These are phyloP conservation scores for Sceloporus tristichus DNA, from an alignment of 2,113 vertebrate genomes.

Conservation along the genomic window DNA sequence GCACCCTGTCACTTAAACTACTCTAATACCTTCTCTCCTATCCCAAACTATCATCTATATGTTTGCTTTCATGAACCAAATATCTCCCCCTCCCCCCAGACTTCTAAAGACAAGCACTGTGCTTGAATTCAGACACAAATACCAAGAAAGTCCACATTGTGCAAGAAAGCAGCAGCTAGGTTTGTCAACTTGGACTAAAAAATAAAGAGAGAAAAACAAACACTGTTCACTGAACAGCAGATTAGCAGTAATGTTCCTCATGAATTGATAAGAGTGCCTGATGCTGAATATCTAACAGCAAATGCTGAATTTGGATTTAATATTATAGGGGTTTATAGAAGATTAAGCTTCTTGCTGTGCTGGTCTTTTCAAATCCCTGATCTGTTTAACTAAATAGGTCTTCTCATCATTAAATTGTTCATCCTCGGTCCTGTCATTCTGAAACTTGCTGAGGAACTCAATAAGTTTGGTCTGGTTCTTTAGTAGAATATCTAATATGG, in stretches of 20 bases:
- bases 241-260: conserved; percentile 87
- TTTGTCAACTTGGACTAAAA: conserved; percentile 85
- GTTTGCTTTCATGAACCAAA: conserved; percentile 73
- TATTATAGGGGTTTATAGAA: conserved; percentile 75
- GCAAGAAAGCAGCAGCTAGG: conserved; percentile 93
- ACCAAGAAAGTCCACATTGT: conserved; percentile 85
- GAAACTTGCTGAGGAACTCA: conserved; percentile 98
- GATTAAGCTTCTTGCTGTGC: conserved; percentile 92
- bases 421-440: conserved; percentile 96
- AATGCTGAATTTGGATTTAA: conserved; percentile 84
- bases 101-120: conserved; percentile 77
- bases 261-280: conserved; percentile 81
- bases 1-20: conserved; percentile 80
- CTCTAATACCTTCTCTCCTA: conserved; percentile 74
- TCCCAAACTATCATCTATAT: conserved; percentile 73
- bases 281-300: conserved; percentile 86
- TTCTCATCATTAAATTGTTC: conserved; percentile 99
- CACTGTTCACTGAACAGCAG: conserved; percentile 89
- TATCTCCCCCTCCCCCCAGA: conserved; percentile 63
- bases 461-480: conserved; percentile 98
- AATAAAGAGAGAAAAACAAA: conserved; percentile 79
- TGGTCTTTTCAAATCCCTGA: conserved; percentile 97
- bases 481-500: conserved; percentile 96
- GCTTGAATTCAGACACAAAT: conserved; percentile 83
- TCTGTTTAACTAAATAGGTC: conserved; percentile 99